Evolutionary conservation across 2,888 invertebrate genomes (phyloP), one percentile per base, ranked within the genome.

Genomic region (Agonopterix arenella): DNA sequence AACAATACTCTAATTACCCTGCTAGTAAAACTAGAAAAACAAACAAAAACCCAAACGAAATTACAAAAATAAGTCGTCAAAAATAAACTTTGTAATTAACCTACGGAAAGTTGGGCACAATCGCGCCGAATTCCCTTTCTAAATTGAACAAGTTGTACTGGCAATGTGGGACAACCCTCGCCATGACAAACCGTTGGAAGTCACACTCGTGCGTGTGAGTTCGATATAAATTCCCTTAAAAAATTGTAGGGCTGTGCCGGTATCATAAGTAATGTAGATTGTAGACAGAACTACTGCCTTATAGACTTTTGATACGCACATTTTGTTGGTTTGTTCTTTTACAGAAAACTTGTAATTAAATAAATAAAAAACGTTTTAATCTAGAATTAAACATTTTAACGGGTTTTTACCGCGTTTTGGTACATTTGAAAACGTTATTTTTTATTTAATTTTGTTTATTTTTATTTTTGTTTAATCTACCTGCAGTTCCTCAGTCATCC

Each of bases 191-290:
- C 74, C 59, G 76, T 60, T 60, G 36, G 52, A 47, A 70, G 76
- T 77, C 84, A 85, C 84, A 86, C 84, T 62, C 59, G 68, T 81
- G 85, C 85, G 84, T 85, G 85, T 72, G 64, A 57, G 57, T 47
- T 60, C 48, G 60, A 76, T 62, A 84, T 86, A 85, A 86, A 83
- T 79, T 76, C 55, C 44, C 55, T 57, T 56, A 57, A 64, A 72
- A 73, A 74, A 70, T 59, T 59, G 66, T 65, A 57, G 57, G 59
- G 56, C 53, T 50, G 51, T 53, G 57, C 69, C 60, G 52, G 57
- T 61, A 56, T 63, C 65, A 61, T 73, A 66, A 70, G 62, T 66
- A 60, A 65, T 55, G 49, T 49, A 49, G 28, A 28, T 28, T 28
- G 28, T 28, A 28, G 28, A 28, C 28, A 28, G 28, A 28, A 28